phyloP scores from a whole-genome alignment of 2,888 invertebrate species.

The Nymphalis c-album region DNA sequence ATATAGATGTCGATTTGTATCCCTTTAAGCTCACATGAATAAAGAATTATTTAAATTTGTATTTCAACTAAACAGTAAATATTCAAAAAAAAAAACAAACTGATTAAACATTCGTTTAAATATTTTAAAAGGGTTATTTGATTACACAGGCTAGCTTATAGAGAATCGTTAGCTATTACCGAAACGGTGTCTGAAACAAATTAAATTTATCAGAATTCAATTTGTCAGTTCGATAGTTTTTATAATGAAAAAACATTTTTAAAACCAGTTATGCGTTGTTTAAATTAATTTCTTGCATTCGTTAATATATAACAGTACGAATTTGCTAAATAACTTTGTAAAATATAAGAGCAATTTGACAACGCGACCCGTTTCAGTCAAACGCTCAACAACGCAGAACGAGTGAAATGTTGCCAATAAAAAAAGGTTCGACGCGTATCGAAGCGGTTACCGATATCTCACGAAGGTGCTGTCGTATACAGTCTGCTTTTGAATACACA shows the following conservation, averaged over 20 bases:
- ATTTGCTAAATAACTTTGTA: slow-evolving; percentile 15
- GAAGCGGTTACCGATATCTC: slow-evolving; percentile 19
- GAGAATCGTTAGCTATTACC: not conserved
- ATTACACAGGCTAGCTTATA: too few species aligned
- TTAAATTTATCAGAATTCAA: not conserved
- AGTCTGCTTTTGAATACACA: slow-evolving; percentile 7
- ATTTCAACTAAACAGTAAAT: too few species aligned
- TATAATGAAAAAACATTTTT: not conserved
- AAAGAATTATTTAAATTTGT: too few species aligned
- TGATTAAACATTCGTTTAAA: too few species aligned
- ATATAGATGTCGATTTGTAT: too few species aligned
- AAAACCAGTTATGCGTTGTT: not conserved
- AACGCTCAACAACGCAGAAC: slow-evolving; percentile 28
- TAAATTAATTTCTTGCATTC: not conserved
- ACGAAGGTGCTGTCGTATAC: slow-evolving; percentile 12
- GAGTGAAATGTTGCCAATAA: slow-evolving; percentile 27
- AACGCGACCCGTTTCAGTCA: slow-evolving; percentile 24
- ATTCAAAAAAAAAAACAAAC: too few species aligned
- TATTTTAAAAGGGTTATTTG: too few species aligned
- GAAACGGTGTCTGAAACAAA: not conserved
- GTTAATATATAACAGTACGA: not conserved
- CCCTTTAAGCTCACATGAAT: too few species aligned
- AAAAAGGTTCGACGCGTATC: slow-evolving; percentile 22
- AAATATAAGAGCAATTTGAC: slow-evolving; percentile 20
- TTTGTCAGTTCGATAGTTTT: not conserved